Conservation (phyloP, 2,797 vertebrate genomes). For the Sebastolobus alascanus region DNA sequence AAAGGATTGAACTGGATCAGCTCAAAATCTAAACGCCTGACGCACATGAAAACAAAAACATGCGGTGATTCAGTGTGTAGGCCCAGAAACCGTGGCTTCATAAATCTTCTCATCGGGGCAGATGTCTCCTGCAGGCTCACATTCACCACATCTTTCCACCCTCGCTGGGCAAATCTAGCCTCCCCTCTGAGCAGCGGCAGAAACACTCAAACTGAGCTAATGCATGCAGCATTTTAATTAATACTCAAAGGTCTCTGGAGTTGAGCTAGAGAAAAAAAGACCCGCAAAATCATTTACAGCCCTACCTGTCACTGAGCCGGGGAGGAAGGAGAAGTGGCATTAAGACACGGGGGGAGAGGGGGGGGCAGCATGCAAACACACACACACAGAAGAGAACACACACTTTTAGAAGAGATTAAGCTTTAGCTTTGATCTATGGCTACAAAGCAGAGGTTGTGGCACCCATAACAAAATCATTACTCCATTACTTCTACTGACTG, state of each 20-base stretch:
- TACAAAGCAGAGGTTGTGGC: constrained; percentile 39
- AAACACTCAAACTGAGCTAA: constrained; percentile 61
- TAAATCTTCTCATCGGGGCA: constrained; percentile 52
- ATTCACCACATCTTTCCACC: constrained; percentile 42
- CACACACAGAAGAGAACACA: neutral
- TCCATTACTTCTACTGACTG: neutral
- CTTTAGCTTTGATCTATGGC: constrained; percentile 41
- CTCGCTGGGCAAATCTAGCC: constrained; percentile 43
- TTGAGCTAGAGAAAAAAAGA: constrained; percentile 44
- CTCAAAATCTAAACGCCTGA: constrained; percentile 25
- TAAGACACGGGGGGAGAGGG: neutral
- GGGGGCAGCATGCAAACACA: constrained; percentile 1
- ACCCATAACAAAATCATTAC: constrained; percentile 33
- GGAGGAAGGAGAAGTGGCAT: constrained; percentile 20
- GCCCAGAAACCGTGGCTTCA: constrained; percentile 31
- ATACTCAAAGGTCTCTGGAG: constrained; percentile 65
- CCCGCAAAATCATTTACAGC: constrained; percentile 53
- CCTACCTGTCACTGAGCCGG: constrained; percentile 51
- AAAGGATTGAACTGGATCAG: constrained; percentile 33
- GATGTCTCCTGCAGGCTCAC: constrained; percentile 41
- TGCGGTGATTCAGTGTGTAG: neutral
- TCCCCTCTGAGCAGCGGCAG: constrained; percentile 48
- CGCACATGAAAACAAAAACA: constrained; percentile 28
- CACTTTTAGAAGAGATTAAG: neutral
- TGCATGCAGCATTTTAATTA: constrained; percentile 72